Percentiles rank a stretch among this genome's conserved stretches.
phyloP scores from a whole-genome alignment of 35 echinoderm and acorn worm genomes.

The Lytechinus variegatus region DNA sequence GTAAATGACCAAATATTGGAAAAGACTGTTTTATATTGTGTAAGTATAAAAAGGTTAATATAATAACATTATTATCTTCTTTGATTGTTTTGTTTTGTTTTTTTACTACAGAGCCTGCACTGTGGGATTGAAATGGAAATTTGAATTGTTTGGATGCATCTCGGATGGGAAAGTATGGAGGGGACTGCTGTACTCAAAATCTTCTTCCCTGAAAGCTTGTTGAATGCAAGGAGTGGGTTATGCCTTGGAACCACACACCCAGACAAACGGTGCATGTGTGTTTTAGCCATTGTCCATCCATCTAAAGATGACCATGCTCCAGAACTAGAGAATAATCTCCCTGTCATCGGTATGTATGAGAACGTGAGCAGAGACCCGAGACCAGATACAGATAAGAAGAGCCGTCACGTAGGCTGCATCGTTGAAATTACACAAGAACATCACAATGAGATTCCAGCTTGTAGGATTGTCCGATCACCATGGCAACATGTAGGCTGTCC shows the following conservation, averaged over 20 bases:
- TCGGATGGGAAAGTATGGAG: not conserved
- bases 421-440: not conserved
- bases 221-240: not conserved
- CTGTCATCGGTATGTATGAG: not conserved
- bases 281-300: not conserved
- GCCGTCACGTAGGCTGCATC: not conserved
- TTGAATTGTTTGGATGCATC: not conserved
- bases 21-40: too few relatives aligned
- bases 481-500: not conserved
- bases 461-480: not conserved
- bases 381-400: not conserved
- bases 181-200: not conserved
- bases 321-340: not conserved
- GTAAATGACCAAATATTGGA: too few relatives aligned
- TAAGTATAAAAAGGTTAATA: too few relatives aligned
- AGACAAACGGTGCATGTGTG: not conserved
- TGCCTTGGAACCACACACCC: not conserved
- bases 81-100: not conserved
- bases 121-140: not conserved
- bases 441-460: constrained; percentile 23
- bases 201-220: not conserved
- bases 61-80: too few relatives aligned
- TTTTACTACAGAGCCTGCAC: not conserved
- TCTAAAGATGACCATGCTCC: not conserved
- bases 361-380: not conserved